A percentile compares a stretch with the other conserved stretches of the same genome.
Evolutionary conservation across 2,113 vertebrate species (phyloP).

Genomic region (Tenrec ecaudatus): DNA sequence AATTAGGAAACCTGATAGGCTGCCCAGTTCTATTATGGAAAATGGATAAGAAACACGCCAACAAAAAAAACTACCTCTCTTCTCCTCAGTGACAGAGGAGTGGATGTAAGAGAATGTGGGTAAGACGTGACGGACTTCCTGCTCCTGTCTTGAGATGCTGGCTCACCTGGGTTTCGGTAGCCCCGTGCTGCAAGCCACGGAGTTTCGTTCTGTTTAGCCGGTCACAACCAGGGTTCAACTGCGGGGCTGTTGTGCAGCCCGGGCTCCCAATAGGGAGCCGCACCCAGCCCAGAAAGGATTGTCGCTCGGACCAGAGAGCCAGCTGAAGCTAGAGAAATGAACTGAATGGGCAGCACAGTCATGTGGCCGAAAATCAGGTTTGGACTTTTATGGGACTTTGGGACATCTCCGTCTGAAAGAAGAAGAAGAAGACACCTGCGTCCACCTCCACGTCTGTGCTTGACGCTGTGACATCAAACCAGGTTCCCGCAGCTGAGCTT

Average conservation of each 20-base stretch:
- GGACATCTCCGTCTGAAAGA: background rate
- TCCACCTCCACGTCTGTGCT: background rate
- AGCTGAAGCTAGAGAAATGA: background rate
- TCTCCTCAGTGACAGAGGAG: background rate
- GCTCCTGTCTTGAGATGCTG: background rate
- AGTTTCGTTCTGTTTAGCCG: background rate
- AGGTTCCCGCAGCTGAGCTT: background rate
- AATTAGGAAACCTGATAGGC: background rate
- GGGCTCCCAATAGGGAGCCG: background rate
- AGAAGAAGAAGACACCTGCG: background rate
- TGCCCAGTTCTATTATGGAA: conserved; percentile 8
- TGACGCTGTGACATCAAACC: background rate
- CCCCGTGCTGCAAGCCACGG: background rate
- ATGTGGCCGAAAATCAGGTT: background rate
- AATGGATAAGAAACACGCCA: background rate
- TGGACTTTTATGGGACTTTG: background rate
- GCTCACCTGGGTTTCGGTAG: background rate
- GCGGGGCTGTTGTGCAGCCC: background rate
- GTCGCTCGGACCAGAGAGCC: background rate
- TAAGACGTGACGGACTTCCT: background rate
- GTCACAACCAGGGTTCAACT: background rate
- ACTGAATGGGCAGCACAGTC: background rate
- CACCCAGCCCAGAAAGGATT: conserved; percentile 65
- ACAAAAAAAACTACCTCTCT: background rate
- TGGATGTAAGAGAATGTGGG: background rate